These are phyloP conservation scores for Harpegnathos saltator DNA, from an alignment of 1,140 invertebrate genomes.

Conservation along the genomic window DNA sequence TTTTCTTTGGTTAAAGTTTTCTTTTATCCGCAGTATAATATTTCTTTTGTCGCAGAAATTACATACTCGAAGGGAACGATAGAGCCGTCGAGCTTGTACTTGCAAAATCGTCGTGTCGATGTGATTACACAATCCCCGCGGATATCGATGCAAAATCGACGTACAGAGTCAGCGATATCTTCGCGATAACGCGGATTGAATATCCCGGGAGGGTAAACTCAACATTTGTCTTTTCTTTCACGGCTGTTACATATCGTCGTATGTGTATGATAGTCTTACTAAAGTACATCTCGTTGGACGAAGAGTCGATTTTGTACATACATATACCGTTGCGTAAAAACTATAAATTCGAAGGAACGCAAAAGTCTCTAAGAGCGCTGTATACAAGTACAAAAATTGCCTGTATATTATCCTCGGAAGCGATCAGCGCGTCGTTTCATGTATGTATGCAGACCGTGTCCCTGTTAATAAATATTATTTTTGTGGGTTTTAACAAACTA, in stretches of 20 bases:
- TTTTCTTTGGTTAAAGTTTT: too few relatives aligned
- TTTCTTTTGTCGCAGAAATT: slow-evolving; percentile 5
- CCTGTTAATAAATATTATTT: slow-evolving; percentile 80
- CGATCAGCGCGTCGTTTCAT: slow-evolving; percentile 17
- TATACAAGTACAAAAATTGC: slow-evolving; percentile 38
- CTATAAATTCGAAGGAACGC: background rate
- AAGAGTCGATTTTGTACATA: slow-evolving; percentile 24
- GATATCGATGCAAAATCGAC: background rate
- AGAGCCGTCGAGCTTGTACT: background rate
- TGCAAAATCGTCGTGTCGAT: background rate
- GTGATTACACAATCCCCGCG: background rate
- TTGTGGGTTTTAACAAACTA: slow-evolving; percentile 72
- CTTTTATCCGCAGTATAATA: slow-evolving; percentile 10
- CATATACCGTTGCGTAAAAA: background rate
- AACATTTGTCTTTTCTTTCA: slow-evolving; percentile 72
- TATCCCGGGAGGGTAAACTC: slow-evolving; percentile 65
- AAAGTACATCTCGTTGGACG: slow-evolving; percentile 13
- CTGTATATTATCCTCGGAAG: background rate
- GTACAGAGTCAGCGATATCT: background rate
- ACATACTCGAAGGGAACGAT: background rate
- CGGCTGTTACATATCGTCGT: slow-evolving; percentile 11
- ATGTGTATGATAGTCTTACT: background rate
- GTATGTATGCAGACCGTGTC: slow-evolving; percentile 63
- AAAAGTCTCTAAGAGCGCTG: background rate
- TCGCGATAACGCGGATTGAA: background rate